Evolutionary conservation across 2,888 invertebrate species (phyloP).

Genomic region (Amphipyra tragopoginis): DNA sequence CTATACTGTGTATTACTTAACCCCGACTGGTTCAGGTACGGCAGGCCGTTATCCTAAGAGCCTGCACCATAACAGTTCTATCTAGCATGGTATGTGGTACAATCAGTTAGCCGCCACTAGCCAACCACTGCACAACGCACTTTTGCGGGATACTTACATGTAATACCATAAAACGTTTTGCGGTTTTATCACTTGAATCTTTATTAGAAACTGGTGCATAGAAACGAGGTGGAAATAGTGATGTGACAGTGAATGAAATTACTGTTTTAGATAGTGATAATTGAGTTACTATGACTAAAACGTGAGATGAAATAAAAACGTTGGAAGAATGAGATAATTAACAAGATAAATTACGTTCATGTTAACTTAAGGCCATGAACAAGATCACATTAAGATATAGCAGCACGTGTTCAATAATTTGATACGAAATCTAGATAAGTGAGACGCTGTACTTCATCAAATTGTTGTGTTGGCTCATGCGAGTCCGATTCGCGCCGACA

Average conservation of each 20-base stretch:
- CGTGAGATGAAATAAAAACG: constrained; percentile 5
- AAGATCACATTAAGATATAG: constrained; percentile 41
- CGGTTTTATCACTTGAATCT: constrained; percentile 27
- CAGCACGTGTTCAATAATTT: constrained; percentile 25
- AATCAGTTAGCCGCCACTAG: constrained; percentile 69
- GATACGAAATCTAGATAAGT: constrained; percentile 38
- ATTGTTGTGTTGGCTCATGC: constrained; percentile 67
- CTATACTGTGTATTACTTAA: constrained; percentile 43
- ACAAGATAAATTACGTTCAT: constrained; percentile 9
- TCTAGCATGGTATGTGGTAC: constrained; percentile 65
- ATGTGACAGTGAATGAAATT: constrained; percentile 1
- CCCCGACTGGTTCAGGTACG: constrained; percentile 45
- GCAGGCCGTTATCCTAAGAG: constrained; percentile 71
- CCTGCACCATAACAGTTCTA: constrained; percentile 70
- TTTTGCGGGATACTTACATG: constrained; percentile 61
- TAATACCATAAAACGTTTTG: constrained; percentile 42
- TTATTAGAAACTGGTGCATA: constrained; percentile 18
- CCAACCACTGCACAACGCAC: constrained; percentile 54
- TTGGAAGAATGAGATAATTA: constrained; percentile 6
- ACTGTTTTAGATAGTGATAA: constrained; percentile 1
- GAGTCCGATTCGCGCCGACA: constrained; percentile 82
- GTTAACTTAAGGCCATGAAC: constrained; percentile 27
- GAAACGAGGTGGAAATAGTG: constrained; percentile 12
- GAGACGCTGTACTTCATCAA: constrained; percentile 28
- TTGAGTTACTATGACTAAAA: constrained; percentile 9